A percentile compares a stretch with the other conserved stretches of the same genome.
phyloP scores from a whole-genome alignment of 2,797 vertebrate genomes.

The Epinephelus coioides region DNA sequence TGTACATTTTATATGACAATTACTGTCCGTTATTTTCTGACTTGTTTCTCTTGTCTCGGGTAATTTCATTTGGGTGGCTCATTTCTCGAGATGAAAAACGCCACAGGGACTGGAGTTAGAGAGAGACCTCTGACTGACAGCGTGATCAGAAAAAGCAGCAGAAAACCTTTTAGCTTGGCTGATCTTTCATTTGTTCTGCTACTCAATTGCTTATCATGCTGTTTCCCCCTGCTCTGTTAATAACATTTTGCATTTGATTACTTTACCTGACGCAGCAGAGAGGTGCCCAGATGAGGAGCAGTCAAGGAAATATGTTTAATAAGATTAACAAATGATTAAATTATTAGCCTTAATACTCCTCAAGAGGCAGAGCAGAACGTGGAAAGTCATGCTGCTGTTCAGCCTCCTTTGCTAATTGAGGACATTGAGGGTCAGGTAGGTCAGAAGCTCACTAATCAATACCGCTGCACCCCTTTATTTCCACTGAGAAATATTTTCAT shows the following conservation, averaged over 20 bases:
- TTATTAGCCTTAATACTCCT: slow-evolving; percentile 68
- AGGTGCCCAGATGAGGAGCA: slow-evolving; percentile 58
- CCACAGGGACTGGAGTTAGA: slow-evolving; percentile 50
- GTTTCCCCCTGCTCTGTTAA: slow-evolving; percentile 70
- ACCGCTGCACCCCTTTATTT: slow-evolving; percentile 65
- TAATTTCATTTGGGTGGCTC: slow-evolving; percentile 70
- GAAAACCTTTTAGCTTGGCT: slow-evolving; percentile 69
- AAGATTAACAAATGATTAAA: slow-evolving; percentile 77
- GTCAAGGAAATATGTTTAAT: slow-evolving; percentile 73
- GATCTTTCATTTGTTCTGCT: slow-evolving; percentile 77
- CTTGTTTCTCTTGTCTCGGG: slow-evolving; percentile 59
- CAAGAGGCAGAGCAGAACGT: slow-evolving; percentile 64
- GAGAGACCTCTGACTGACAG: slow-evolving; percentile 68
- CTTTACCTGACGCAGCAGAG: slow-evolving; percentile 65
- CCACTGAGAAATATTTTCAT: slow-evolving; percentile 66
- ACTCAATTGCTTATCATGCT: slow-evolving; percentile 68
- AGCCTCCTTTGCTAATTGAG: slow-evolving; percentile 71
- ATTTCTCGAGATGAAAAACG: slow-evolving; percentile 69
- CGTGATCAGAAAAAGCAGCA: slow-evolving; percentile 68
- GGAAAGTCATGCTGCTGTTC: slow-evolving; percentile 64
- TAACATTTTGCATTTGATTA: slow-evolving; percentile 71
- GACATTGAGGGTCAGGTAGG: slow-evolving; percentile 59
- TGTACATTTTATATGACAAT: slow-evolving; percentile 74
- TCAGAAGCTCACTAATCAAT: slow-evolving; percentile 69
- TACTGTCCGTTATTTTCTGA: slow-evolving; percentile 52